Percentiles rank a stretch among this genome's conserved stretches.
These are phyloP conservation scores for Ramphastos sulfuratus DNA, from an alignment of 2,113 vertebrate species.

Conservation along the genomic window DNA sequence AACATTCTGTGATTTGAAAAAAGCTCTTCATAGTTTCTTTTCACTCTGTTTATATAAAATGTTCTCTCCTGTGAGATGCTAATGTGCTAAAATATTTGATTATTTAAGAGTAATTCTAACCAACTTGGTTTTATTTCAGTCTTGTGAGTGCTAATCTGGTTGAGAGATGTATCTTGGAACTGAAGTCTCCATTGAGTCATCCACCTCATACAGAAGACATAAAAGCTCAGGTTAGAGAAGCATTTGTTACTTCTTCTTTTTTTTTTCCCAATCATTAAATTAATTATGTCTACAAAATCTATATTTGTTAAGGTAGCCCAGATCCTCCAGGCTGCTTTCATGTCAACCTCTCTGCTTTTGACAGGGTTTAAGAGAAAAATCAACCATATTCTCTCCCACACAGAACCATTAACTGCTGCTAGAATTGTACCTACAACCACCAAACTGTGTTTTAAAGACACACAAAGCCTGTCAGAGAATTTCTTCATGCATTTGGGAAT, in stretches of 20 bases:
- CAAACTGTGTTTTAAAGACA: neutral
- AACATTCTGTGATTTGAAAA: neutral
- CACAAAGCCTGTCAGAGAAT: neutral
- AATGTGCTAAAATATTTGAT: neutral
- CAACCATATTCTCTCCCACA: neutral
- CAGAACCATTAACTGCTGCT: neutral
- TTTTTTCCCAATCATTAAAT: neutral
- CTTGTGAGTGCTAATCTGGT: conserved; percentile 76
- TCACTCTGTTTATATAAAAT: neutral
- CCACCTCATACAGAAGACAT: conserved; percentile 74
- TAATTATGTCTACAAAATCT: neutral
- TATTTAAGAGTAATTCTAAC: neutral
- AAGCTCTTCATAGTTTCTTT: neutral
- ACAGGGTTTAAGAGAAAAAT: neutral
- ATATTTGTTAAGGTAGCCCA: neutral
- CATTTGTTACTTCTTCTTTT: neutral
- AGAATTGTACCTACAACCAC: neutral
- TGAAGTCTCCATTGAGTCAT: conserved; percentile 73
- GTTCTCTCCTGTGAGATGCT: neutral
- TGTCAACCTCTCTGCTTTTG: neutral
- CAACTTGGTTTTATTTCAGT: conserved; percentile 58
- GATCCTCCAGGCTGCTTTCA: neutral
- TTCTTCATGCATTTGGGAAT: neutral
- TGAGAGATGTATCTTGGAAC: conserved; percentile 81
- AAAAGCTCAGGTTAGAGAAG: conserved; percentile 84